Conservation (phyloP, 1,140 invertebrate genomes). For the Drosophila ohnishii region DNA sequence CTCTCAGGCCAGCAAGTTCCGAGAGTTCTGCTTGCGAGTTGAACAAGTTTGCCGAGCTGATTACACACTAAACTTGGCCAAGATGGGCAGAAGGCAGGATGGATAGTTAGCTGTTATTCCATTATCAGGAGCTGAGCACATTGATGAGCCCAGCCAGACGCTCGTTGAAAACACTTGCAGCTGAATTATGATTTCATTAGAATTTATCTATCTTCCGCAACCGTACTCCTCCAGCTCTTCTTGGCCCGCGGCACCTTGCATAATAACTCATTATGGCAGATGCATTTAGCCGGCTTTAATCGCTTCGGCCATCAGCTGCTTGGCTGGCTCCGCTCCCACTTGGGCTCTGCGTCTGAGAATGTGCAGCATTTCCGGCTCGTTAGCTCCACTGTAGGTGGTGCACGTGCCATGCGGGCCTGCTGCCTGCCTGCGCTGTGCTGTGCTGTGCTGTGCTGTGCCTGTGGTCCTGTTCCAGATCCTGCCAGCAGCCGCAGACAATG, state of each 20-base stretch:
- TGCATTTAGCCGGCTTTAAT: constrained; percentile 62
- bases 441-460: constrained; percentile 8
- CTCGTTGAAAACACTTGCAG: constrained; percentile 37
- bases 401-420: constrained; percentile 42
- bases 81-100: neutral
- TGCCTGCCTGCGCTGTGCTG: neutral
- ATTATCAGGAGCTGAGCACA: constrained; percentile 25
- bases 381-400: constrained; percentile 48
- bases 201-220: constrained; percentile 16
- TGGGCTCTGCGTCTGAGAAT: constrained; percentile 50
- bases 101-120: constrained; percentile 18
- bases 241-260: constrained; percentile 24
- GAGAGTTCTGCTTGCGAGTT: constrained; percentile 7
- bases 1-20: neutral
- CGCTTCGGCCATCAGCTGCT: constrained; percentile 58
- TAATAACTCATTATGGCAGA: constrained; percentile 49
- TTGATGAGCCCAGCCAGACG: constrained; percentile 21
- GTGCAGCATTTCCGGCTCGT: constrained; percentile 80
- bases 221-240: too few species aligned
- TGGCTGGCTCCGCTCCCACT: constrained; percentile 20
- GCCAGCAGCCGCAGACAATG: constrained; percentile 63
- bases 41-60: constrained; percentile 39
- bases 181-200: constrained; percentile 53
- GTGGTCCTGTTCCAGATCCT: constrained; percentile 29
- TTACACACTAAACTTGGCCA: constrained; percentile 47